A percentile compares a stretch with the other conserved stretches of the same genome.
Evolutionary conservation across 1,140 invertebrate species (phyloP).

Genomic region (Drosophila ironensis): DNA sequence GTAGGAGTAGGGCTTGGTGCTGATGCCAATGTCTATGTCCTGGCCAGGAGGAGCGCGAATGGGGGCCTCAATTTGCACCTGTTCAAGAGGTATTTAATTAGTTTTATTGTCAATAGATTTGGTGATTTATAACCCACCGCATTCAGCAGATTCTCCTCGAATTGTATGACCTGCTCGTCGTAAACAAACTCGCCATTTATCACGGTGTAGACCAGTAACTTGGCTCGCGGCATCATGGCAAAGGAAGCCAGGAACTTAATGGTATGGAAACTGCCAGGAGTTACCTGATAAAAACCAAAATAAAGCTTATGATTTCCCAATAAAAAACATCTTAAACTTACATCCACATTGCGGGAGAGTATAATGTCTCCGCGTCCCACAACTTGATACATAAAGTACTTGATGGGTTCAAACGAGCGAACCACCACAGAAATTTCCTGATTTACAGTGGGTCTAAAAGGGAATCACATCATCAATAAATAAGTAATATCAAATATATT

Average conservation of each 20-base stretch:
- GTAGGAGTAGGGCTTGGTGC: conserved; percentile 92
- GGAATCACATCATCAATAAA: neutral
- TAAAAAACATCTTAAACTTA: conserved; percentile 55
- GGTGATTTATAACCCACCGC: conserved; percentile 83
- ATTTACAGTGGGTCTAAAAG: conserved; percentile 85
- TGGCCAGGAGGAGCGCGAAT: conserved; percentile 87
- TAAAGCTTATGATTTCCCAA: neutral
- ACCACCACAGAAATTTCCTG: conserved; percentile 91
- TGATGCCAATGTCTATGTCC: conserved; percentile 88
- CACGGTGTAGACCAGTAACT: conserved; percentile 90
- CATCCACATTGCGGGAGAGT: conserved; percentile 86
- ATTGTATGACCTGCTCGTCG: conserved; percentile 90
- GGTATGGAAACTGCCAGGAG: conserved; percentile 78
- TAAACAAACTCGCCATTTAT: conserved; percentile 91
- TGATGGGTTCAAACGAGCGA: conserved; percentile 90
- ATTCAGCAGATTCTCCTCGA: conserved; percentile 90
- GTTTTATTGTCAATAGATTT: neutral
- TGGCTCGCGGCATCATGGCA: conserved; percentile 92
- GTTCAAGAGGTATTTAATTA: neutral
- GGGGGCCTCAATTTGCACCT: conserved; percentile 81
- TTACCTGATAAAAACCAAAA: conserved; percentile 24
- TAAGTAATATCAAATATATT: neutral
- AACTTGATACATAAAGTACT: conserved; percentile 91
- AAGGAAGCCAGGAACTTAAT: conserved; percentile 88
- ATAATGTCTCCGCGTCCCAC: conserved; percentile 94